Percentiles rank a stretch among this genome's conserved stretches.
These are phyloP conservation scores for Hipposideros armiger DNA, from an alignment of 2,113 vertebrate species.

Conservation along the genomic window DNA sequence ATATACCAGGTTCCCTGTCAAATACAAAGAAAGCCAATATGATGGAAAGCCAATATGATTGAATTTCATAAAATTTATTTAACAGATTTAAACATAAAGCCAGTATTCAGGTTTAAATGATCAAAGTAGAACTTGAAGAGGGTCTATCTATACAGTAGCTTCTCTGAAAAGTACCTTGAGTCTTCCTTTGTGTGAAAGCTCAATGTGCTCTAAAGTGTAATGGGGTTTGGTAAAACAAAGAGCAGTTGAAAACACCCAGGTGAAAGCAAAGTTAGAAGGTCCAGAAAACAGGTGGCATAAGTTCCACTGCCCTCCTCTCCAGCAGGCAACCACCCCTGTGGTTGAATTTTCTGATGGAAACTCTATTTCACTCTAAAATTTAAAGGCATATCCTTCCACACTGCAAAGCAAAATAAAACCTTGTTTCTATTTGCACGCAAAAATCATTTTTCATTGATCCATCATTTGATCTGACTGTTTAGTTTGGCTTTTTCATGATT, in stretches of 20 bases:
- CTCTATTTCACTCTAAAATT: not conserved
- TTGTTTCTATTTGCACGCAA: not conserved
- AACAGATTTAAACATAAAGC: not conserved
- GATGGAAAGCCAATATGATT: not conserved
- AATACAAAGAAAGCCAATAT: not conserved
- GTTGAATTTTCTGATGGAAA: not conserved
- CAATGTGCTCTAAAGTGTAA: not conserved
- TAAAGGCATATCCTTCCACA: not conserved
- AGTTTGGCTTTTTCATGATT: not conserved
- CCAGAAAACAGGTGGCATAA: not conserved
- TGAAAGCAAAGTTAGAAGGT: not conserved
- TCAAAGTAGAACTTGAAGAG: not conserved
- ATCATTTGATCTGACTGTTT: not conserved
- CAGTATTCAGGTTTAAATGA: not conserved
- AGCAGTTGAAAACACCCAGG: not conserved
- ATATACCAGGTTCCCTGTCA: not conserved
- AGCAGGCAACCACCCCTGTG: not conserved
- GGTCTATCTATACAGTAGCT: not conserved
- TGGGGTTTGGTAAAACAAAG: not conserved
- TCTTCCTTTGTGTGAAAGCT: not conserved
- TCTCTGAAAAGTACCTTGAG: not conserved
- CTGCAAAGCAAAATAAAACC: not conserved
- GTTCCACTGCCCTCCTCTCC: not conserved
- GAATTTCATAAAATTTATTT: not conserved
- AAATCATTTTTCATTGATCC: not conserved